These are phyloP conservation scores for Bombus sylvicola DNA, from an alignment of 1,140 invertebrate species.

Conservation along the genomic window DNA sequence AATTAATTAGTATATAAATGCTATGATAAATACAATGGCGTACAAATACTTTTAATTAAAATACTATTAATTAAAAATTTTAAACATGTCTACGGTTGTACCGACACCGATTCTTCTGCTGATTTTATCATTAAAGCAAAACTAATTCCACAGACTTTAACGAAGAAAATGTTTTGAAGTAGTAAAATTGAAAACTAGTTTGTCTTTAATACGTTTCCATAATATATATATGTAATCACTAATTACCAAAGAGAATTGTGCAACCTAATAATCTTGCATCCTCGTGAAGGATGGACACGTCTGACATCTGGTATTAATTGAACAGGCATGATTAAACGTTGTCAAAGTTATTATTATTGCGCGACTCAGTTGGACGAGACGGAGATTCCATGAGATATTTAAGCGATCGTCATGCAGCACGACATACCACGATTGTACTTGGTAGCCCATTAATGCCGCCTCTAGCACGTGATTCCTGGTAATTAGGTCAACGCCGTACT, in stretches of 20 bases:
- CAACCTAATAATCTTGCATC: not conserved
- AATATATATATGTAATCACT: not conserved
- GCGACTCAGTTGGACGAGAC: not conserved
- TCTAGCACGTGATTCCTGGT: conserved; percentile 43
- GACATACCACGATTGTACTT: conserved; percentile 44
- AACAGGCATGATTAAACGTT: conserved; percentile 20
- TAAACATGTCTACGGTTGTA: too few species aligned
- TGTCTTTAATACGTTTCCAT: too few species aligned
- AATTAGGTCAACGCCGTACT: conserved; percentile 62
- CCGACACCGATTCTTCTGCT: too few species aligned
- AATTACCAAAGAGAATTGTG: not conserved
- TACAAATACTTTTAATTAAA: too few species aligned
- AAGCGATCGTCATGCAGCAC: conserved; percentile 31
- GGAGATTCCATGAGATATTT: conserved; percentile 56
- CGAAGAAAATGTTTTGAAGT: not conserved
- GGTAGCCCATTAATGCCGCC: conserved; percentile 53
- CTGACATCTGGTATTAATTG: conserved; percentile 14
- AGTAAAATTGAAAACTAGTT: not conserved
- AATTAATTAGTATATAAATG: too few species aligned
- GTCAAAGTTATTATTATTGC: not conserved
- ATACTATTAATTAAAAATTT: too few species aligned
- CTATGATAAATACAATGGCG: too few species aligned
- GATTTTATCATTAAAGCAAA: not conserved
- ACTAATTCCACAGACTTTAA: not conserved
- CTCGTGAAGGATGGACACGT: not conserved